Evolutionary conservation across 2,113 vertebrate genomes (phyloP).

Genomic region (Dasypus novemcinctus): DNA sequence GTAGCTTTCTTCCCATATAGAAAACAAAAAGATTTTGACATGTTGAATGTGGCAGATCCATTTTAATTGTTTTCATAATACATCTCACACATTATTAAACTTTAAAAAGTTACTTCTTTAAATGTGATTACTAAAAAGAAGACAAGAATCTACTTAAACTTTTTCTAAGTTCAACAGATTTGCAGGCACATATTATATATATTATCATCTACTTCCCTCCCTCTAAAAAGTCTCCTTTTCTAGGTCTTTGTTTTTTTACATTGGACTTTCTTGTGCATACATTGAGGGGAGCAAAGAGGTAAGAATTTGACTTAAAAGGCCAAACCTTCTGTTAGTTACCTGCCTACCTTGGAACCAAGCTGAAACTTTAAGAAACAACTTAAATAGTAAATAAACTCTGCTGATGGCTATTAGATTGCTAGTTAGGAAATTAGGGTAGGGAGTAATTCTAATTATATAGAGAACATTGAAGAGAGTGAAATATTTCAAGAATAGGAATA

Average conservation of each 20-base stretch:
- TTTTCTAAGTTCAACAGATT: constrained; percentile 2
- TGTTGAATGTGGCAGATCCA: neutral
- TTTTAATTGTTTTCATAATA: constrained; percentile 40
- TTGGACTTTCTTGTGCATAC: neutral
- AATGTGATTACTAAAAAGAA: neutral
- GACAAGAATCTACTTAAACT: neutral
- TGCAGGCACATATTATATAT: neutral
- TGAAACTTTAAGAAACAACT: constrained; percentile 63
- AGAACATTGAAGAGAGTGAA: constrained; percentile 64
- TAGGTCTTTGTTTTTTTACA: constrained; percentile 33
- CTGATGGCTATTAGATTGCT: constrained; percentile 73
- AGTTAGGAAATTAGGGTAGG: constrained; percentile 54
- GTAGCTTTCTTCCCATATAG: neutral
- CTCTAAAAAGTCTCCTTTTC: neutral
- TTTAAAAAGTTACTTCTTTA: neutral
- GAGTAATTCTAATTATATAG: constrained; percentile 73
- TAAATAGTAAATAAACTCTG: constrained; percentile 72
- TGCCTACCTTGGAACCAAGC: constrained; percentile 58
- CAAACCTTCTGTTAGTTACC: constrained; percentile 55
- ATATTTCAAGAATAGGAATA: constrained; percentile 63
- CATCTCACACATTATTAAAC: neutral
- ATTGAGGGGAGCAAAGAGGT: constrained; percentile 47
- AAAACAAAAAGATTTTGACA: neutral
- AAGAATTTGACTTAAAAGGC: constrained; percentile 54
- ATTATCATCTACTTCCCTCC: neutral